Conservation (phyloP, 2,113 vertebrate species). For the Platichthys flesus region DNA sequence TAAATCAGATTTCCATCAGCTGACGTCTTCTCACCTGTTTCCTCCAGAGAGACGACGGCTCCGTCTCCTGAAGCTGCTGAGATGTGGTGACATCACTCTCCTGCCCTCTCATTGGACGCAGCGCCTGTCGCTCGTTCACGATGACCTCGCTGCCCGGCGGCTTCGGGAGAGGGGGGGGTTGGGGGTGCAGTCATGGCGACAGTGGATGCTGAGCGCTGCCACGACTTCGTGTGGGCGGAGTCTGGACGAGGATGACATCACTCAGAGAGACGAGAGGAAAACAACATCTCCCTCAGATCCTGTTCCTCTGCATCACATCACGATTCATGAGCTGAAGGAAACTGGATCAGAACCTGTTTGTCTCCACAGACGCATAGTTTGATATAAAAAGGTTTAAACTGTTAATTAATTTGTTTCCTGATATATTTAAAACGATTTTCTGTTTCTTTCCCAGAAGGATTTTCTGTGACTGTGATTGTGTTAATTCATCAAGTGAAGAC, state of each 20-base stretch:
- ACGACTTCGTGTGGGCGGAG: constrained; percentile 63
- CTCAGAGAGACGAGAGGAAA: constrained; percentile 61
- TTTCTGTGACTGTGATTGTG: no score
- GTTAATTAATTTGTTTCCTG: no score
- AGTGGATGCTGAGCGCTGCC: constrained; percentile 70
- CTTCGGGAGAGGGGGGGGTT: not conserved
- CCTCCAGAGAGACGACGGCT: not conserved
- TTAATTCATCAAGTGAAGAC: no score
- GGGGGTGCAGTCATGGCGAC: constrained; percentile 61
- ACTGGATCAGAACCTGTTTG: no score
- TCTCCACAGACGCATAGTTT: no score
- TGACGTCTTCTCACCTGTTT: not conserved
- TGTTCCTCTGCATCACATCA: constrained; percentile 1
- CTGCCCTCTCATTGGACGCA: no score
- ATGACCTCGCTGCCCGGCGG: constrained; percentile 41
- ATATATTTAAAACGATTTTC: no score
- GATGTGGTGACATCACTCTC: not conserved
- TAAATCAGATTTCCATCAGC: not conserved
- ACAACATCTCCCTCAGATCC: constrained; percentile 63
- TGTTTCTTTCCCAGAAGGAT: no score
- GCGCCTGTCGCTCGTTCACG: constrained; percentile 10
- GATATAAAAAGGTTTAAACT: no score
- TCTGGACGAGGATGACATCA: constrained; percentile 74
- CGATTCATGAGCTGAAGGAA: no score
- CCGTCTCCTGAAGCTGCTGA: constrained; percentile 33